Percentiles rank a stretch among this genome's conserved stretches.
phyloP scores from a whole-genome alignment of 2,113 vertebrate species.

The Taurulus bubalis region DNA sequence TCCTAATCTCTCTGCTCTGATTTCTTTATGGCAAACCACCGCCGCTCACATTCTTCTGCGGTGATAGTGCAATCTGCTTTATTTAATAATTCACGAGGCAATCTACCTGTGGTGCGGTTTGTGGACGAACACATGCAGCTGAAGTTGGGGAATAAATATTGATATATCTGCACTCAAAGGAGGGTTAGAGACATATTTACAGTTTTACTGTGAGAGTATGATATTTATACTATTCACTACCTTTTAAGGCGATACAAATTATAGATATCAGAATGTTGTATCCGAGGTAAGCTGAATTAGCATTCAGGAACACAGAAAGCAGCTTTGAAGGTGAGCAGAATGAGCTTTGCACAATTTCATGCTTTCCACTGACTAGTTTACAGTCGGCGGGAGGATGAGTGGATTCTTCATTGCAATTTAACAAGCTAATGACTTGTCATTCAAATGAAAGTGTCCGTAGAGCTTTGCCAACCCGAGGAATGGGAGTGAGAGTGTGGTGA shows the following conservation, averaged over 20 bases:
- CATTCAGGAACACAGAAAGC: conserved; percentile 5
- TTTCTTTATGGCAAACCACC: conserved; percentile 54
- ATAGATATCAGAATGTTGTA: conserved; percentile 6
- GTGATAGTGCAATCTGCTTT: conserved; percentile 71
- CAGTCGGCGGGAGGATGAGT: conserved; percentile 16
- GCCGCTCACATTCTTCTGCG: conserved; percentile 40
- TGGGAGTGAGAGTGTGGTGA: conserved; percentile 13
- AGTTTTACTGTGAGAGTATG: background rate
- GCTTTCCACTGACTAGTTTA: background rate
- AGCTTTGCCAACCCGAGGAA: conserved; percentile 21
- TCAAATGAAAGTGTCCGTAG: conserved; percentile 1
- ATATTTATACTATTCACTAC: conserved; percentile 39
- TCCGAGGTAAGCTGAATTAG: conserved; percentile 5
- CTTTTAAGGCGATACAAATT: background rate
- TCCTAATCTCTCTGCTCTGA: conserved; percentile 60
- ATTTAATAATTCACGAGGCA: conserved; percentile 83
- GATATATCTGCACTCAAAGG: conserved; percentile 45
- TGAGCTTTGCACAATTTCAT: conserved; percentile 18
- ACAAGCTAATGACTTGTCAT: conserved; percentile 40
- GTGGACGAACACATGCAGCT: conserved; percentile 32
- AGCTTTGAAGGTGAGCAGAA: conserved; percentile 4
- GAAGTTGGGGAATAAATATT: conserved; percentile 50
- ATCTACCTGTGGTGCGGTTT: conserved; percentile 72
- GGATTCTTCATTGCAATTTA: conserved; percentile 30
- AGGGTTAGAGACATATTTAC: conserved; percentile 27